phyloP scores from a whole-genome alignment of 2,888 invertebrate species.

The Siphlonurus alternatus region DNA sequence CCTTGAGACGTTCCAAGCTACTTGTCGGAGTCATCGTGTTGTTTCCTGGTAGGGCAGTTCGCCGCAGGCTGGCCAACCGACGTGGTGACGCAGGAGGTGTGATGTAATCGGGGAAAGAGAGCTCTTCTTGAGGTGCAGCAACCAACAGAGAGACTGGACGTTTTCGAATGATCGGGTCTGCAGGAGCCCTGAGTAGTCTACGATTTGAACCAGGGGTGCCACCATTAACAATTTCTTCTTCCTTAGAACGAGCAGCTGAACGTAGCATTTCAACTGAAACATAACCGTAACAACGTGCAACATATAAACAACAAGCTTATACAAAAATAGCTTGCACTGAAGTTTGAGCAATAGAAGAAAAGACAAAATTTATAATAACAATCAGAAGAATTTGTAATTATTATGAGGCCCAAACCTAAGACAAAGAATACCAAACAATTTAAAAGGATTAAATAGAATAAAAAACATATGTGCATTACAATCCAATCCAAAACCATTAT shows the following conservation, averaged over 20 bases:
- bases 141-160: neutral
- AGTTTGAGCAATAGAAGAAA: too few relatives aligned
- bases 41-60: neutral
- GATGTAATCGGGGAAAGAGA: neutral
- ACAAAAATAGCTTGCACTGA: too few relatives aligned
- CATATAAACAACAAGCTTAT: too few relatives aligned
- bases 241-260: neutral
- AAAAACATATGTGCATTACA: neutral
- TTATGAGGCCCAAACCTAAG: too few relatives aligned
- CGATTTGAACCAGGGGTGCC: neutral
- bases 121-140: neutral
- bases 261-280: neutral
- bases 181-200: neutral
- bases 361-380: too few relatives aligned
- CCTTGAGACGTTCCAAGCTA: neutral
- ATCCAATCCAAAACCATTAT: neutral
- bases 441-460: neutral
- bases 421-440: too few relatives aligned
- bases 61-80: neutral
- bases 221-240: neutral
- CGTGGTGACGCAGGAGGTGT: slow-evolving; percentile 1
- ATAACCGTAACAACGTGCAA: neutral
- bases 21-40: neutral
- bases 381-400: too few relatives aligned
- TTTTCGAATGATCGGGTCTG: neutral